Base-by-base conservation (phyloP, 2,797 vertebrate species). In the Eospalax fontanierii region DNA sequence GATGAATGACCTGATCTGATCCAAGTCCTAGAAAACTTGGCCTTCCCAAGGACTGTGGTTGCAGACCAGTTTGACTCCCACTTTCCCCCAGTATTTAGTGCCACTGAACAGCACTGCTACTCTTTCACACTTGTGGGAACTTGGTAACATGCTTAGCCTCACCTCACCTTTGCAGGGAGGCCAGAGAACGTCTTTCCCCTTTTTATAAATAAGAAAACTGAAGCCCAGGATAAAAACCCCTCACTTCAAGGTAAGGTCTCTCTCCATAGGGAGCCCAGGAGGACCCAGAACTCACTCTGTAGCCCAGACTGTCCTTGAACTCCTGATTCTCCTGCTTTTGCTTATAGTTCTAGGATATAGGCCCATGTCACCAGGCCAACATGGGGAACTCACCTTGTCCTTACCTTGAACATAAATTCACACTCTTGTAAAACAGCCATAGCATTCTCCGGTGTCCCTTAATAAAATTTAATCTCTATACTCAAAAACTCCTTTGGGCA, bases 181-280 rank as follows among this genome's bases (percentile, higher is more conserved):
- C 71, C 26, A 79, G 74, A 79, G 4, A 74, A 24, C 33, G 59
- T 66, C 68, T 54, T 26, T 93, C 43, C 85, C 54, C 79, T 90
- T 93, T 95, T 95, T 91, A 90, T 54, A 96, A 94, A 82, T 38
- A 75, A 93, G 70, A 92, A 94, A 97, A 95, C 30, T 16, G 61
- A 97, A 74, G 81, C 50, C 91, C 66, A 83, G 46, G 93, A 89
- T 54, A 75, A 73, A 28, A 89, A 78, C 38, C 80, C 73, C 35
- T 86, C 57, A 81, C 12, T 24, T 63, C 30, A 9, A 40, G 9
- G 26, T 10, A n/a, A 63, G 71, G 22, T 75, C 24, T 76, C 38
- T 61, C 21, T 75, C 86, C 71, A 75, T 26, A 46, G 24, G 35
- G 85, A 87, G 57, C 38, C 38, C 71, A 65, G 57, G 38, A 46